Evolutionary conservation across 2,797 vertebrate species (phyloP).

Genomic region (Potorous gilbertii): DNA sequence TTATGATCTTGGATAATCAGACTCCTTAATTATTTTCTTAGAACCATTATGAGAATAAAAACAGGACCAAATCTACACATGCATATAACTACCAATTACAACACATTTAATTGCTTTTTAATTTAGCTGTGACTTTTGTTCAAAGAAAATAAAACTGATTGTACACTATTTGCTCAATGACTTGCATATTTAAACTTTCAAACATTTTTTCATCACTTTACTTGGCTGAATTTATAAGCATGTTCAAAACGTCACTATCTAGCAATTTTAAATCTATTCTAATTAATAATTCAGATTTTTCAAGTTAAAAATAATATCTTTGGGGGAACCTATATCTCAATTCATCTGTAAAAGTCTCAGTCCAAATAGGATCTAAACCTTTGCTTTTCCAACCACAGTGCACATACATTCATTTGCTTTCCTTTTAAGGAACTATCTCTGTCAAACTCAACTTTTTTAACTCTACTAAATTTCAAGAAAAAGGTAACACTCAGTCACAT

Average conservation of each 20-base stretch:
- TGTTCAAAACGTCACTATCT: constrained; percentile 39
- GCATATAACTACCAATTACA: constrained; percentile 46
- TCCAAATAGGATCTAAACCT: neutral
- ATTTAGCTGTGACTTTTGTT: constrained; percentile 55
- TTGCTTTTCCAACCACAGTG: neutral
- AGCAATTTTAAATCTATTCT: constrained; percentile 6
- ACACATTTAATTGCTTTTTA: constrained; percentile 63
- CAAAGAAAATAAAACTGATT: constrained; percentile 35
- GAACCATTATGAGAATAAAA: constrained; percentile 48
- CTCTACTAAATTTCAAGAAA: neutral
- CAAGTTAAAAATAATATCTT: neutral
- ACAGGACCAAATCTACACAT: constrained; percentile 8
- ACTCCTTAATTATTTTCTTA: constrained; percentile 57
- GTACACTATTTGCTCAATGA: neutral
- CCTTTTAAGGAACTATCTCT: neutral
- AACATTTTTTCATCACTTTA: constrained; percentile 25
- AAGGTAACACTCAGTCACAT: neutral
- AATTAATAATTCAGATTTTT: constrained; percentile 22
- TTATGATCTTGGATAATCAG: constrained; percentile 56
- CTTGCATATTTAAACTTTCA: neutral
- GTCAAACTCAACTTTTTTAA: neutral
- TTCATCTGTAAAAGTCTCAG: neutral
- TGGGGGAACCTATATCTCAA: neutral
- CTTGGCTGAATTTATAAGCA: constrained; percentile 2
- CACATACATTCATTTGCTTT: neutral